Conservation (phyloP, 2,888 invertebrate genomes). For the Aporophyla lueneburgensis region DNA sequence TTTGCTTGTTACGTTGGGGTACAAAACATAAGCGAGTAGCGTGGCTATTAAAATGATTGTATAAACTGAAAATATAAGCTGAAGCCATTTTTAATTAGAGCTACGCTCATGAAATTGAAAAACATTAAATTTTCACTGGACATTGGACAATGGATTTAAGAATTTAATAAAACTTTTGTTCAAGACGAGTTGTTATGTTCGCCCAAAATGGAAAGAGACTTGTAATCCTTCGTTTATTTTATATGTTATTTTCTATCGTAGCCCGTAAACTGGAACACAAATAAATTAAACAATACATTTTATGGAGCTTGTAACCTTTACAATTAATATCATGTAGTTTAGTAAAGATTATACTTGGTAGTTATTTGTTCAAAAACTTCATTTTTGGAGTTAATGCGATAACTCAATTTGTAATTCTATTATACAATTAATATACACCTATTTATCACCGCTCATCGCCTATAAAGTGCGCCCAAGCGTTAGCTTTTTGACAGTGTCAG, state of each 20-base stretch:
- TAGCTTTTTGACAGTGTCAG: constrained; percentile 90
- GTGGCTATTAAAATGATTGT: constrained; percentile 29
- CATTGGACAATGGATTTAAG: not conserved
- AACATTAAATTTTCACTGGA: not conserved
- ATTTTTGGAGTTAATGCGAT: constrained; percentile 17
- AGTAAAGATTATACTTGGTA: constrained; percentile 14
- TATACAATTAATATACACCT: constrained; percentile 30
- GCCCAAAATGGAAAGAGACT: not conserved
- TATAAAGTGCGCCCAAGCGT: constrained; percentile 75
- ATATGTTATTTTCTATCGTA: no score
- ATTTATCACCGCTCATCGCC: constrained; percentile 75
- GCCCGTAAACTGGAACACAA: not conserved
- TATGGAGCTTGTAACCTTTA: not conserved
- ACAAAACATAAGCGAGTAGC: constrained; percentile 66
- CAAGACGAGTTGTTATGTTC: not conserved
- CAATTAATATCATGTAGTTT: not conserved
- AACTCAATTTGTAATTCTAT: constrained; percentile 22
- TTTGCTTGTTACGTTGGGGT: constrained; percentile 76
- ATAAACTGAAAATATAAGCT: not conserved
- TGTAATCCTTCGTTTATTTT: not conserved
- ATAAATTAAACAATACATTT: not conserved
- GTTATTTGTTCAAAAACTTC: not conserved
- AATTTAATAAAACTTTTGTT: not conserved
- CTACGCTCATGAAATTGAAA: not conserved
- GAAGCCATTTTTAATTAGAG: not conserved